Percentiles rank a stretch among this genome's conserved stretches.
phyloP scores from a whole-genome alignment of 2,113 vertebrate species.

The Lagopus muta region DNA sequence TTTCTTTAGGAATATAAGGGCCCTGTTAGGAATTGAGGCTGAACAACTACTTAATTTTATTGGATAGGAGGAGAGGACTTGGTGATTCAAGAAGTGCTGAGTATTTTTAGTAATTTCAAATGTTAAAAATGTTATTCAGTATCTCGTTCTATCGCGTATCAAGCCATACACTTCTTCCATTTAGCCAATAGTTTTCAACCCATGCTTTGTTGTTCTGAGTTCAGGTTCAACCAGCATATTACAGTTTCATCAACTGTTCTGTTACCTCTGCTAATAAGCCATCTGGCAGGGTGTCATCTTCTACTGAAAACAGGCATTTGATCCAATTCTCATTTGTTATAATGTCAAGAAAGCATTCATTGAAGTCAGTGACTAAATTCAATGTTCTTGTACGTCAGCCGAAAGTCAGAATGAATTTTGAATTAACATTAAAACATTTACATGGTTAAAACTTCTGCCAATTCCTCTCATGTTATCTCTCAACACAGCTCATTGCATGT shows the following conservation, averaged over 20 bases:
- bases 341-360: conserved; percentile 6
- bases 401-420: conserved; percentile 19
- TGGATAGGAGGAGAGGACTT: neutral
- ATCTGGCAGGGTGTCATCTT: conserved; percentile 62
- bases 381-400: conserved; percentile 18
- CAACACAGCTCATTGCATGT: neutral
- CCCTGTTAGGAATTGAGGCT: neutral
- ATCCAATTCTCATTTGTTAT: conserved; percentile 43
- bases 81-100: neutral
- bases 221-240: conserved; percentile 2
- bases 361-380: conserved; percentile 51
- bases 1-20: neutral
- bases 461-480: neutral
- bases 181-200: neutral
- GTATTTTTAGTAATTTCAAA: neutral
- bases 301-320: conserved; percentile 44
- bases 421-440: conserved; percentile 18
- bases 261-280: conserved; percentile 44
- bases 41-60: neutral
- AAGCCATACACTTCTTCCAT: neutral
- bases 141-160: neutral
- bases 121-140: neutral
- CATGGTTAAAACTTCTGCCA: conserved; percentile 5
- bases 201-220: neutral
- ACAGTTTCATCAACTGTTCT: conserved; percentile 1